Conservation (phyloP, 2,113 vertebrate genomes). For the Danionella cerebrum region DNA sequence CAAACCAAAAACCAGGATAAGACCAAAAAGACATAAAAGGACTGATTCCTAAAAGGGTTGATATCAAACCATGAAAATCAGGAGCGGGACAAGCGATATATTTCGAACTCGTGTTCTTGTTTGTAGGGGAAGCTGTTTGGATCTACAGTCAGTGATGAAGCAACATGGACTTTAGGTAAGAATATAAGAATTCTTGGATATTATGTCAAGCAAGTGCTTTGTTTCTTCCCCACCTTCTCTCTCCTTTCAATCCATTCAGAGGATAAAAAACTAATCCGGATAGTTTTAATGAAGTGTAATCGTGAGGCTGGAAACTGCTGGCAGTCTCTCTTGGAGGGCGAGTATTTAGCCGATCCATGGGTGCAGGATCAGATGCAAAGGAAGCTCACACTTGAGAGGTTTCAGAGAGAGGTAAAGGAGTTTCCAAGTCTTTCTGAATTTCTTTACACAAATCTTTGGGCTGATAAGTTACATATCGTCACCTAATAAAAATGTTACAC, state of each 20-base stretch:
- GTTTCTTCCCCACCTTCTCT: not conserved
- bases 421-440: too few species aligned
- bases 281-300: slow-evolving; percentile 90
- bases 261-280: slow-evolving; percentile 86
- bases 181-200: not conserved
- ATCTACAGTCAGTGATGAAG: slow-evolving; percentile 84
- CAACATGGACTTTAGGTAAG: slow-evolving; percentile 91
- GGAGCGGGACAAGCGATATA: too few species aligned
- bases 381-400: slow-evolving; percentile 91
- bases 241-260: slow-evolving; percentile 58
- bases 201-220: not conserved
- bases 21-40: too few species aligned
- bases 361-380: slow-evolving; percentile 97
- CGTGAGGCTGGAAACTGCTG: slow-evolving; percentile 93
- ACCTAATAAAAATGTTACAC: too few species aligned
- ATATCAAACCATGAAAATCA: too few species aligned
- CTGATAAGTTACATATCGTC: too few species aligned
- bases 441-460: too few species aligned
- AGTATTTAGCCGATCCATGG: slow-evolving; percentile 87
- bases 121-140: slow-evolving; percentile 84
- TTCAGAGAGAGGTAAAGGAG: slow-evolving; percentile 83
- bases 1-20: too few species aligned
- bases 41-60: too few species aligned
- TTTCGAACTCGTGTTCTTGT: not conserved
- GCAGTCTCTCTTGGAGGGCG: slow-evolving; percentile 84